phyloP scores from a whole-genome alignment of 2,113 vertebrate species.

The Mungos mungo region DNA sequence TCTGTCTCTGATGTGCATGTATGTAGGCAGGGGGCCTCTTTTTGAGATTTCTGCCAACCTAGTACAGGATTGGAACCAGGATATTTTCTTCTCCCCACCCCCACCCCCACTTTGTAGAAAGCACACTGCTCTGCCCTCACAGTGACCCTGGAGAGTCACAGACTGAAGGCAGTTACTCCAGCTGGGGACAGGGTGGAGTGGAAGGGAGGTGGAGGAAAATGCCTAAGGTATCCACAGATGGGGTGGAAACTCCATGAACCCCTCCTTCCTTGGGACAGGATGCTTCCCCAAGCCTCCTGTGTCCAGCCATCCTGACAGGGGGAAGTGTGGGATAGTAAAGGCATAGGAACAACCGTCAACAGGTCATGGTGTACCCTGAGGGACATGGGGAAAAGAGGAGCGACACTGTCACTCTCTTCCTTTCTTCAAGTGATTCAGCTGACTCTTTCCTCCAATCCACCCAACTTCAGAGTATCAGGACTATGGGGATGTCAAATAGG shows the following conservation, averaged over 20 bases:
- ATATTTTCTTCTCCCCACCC: not conserved
- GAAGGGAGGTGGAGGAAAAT: not conserved
- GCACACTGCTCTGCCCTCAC: not conserved
- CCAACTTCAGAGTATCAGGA: not conserved
- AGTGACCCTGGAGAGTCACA: slow-evolving; percentile 1
- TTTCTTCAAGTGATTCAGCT: slow-evolving; percentile 37
- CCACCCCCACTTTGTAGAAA: not conserved
- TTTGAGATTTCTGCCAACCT: not conserved
- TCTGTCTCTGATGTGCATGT: not conserved
- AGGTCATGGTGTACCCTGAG: not conserved
- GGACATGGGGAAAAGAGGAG: not conserved
- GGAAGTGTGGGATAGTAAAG: not conserved
- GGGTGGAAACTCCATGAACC: not conserved
- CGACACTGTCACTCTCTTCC: not conserved
- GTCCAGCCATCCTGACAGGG: not conserved
- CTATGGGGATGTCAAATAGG: not conserved
- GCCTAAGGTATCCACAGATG: not conserved
- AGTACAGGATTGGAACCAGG: not conserved
- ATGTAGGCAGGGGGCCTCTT: not conserved
- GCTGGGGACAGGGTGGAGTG: not conserved
- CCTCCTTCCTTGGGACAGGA: not conserved
- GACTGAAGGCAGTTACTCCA: not conserved
- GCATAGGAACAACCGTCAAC: not conserved
- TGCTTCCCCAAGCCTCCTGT: not conserved
- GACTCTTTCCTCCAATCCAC: not conserved